Evolutionary conservation across 2,113 vertebrate species (phyloP).

Genomic region (Scopus umbretta): DNA sequence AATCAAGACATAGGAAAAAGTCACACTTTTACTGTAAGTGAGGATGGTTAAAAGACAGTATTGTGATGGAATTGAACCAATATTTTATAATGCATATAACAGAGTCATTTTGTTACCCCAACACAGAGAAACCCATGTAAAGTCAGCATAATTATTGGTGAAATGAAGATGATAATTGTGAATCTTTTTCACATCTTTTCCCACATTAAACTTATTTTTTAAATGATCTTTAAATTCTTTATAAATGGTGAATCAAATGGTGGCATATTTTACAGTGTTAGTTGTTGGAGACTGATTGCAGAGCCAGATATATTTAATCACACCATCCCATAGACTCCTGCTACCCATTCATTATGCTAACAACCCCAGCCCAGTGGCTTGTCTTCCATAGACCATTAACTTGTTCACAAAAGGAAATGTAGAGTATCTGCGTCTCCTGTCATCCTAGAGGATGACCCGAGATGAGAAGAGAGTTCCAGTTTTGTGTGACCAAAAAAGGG

Average conservation of each 20-base stretch:
- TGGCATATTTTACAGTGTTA: background rate
- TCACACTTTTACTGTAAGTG: background rate
- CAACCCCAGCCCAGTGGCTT: background rate
- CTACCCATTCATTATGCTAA: background rate
- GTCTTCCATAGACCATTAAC: background rate
- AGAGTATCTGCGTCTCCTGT: background rate
- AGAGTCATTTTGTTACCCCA: background rate
- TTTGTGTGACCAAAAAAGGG: background rate
- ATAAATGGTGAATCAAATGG: background rate
- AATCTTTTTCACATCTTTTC: background rate
- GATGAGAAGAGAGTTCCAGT: background rate
- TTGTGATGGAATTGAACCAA: background rate
- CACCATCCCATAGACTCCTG: background rate
- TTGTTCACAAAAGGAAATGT: background rate
- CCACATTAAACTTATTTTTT: background rate
- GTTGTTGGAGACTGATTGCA: background rate
- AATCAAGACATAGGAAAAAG: background rate
- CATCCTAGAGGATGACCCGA: background rate
- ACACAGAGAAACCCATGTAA: background rate
- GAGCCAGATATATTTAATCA: background rate
- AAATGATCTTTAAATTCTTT: background rate
- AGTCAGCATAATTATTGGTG: background rate
- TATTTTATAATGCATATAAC: background rate
- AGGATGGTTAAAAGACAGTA: background rate
- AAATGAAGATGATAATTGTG: background rate